A percentile compares a stretch with the other conserved stretches of the same genome.
phyloP scores from a whole-genome alignment of 1,140 invertebrate genomes.

The Lasioglossum baleicum region DNA sequence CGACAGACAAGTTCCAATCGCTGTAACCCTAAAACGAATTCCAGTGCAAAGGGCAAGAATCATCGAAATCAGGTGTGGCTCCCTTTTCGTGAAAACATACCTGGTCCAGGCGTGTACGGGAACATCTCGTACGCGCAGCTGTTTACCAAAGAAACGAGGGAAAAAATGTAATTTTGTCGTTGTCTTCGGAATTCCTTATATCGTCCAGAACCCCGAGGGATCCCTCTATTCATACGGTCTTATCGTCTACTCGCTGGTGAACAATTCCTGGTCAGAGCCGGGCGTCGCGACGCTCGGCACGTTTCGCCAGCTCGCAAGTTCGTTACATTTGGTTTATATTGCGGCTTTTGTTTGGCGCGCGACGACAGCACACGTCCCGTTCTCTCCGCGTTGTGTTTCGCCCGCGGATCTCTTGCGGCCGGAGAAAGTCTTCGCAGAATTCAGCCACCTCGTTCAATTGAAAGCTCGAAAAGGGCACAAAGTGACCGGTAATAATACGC shows the following conservation, averaged over 20 bases:
- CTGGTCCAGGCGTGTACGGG: not conserved
- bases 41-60: no score
- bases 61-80: no score
- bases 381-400: not conserved
- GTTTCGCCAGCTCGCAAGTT: conserved; percentile 10
- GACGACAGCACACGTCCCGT: not conserved
- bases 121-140: not conserved
- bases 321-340: conserved; percentile 26
- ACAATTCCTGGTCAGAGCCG: not conserved
- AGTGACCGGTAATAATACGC: conserved; percentile 14
- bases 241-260: not conserved
- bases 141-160: not conserved
- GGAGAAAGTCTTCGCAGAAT: not conserved
- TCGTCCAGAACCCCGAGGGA: not conserved
- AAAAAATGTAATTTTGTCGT: not conserved
- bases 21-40: no score
- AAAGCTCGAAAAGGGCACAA: conserved; percentile 5
- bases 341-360: not conserved
- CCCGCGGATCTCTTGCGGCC: not conserved
- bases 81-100: no score
- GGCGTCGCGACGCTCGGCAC: not conserved
- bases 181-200: not conserved
- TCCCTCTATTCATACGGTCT: not conserved
- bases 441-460: not conserved
- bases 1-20: no score